These are phyloP conservation scores for Ochropacha duplaris DNA, from an alignment of 2,888 invertebrate genomes.

Conservation along the genomic window DNA sequence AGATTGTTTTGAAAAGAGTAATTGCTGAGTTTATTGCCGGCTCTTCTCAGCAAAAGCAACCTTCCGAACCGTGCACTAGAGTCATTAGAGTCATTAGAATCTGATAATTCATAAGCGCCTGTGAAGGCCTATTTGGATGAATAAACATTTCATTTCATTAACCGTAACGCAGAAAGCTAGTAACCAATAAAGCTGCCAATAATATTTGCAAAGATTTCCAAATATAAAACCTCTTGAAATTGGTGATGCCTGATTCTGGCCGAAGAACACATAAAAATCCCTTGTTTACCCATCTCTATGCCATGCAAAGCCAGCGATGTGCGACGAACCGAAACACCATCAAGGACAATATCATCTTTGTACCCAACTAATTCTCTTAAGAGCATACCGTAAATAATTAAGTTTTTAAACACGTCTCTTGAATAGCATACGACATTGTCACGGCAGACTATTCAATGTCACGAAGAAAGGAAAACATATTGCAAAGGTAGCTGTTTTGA, in stretches of 20 bases:
- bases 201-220: too few relatives aligned
- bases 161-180: too few relatives aligned
- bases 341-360: slow-evolving; percentile 31
- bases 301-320: slow-evolving; percentile 27
- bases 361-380: not conserved
- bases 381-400: not conserved
- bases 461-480: not conserved
- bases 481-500: not conserved
- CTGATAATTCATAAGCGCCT: too few relatives aligned
- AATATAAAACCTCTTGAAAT: too few relatives aligned
- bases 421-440: not conserved
- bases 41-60: too few relatives aligned
- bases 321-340: slow-evolving; percentile 31
- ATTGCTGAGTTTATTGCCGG: too few relatives aligned
- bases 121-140: too few relatives aligned
- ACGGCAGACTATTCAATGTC: not conserved
- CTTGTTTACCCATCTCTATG: not conserved
- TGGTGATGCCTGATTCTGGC: not conserved
- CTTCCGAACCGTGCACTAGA: too few relatives aligned
- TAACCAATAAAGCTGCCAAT: too few relatives aligned
- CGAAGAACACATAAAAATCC: not conserved
- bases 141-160: too few relatives aligned
- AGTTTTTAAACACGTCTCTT: not conserved
- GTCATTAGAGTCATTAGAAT: too few relatives aligned
- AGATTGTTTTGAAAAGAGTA: too few relatives aligned